These are phyloP conservation scores for Montipora foliosa DNA, from an alignment of 64 coral and sea anemone species.

Conservation along the genomic window DNA sequence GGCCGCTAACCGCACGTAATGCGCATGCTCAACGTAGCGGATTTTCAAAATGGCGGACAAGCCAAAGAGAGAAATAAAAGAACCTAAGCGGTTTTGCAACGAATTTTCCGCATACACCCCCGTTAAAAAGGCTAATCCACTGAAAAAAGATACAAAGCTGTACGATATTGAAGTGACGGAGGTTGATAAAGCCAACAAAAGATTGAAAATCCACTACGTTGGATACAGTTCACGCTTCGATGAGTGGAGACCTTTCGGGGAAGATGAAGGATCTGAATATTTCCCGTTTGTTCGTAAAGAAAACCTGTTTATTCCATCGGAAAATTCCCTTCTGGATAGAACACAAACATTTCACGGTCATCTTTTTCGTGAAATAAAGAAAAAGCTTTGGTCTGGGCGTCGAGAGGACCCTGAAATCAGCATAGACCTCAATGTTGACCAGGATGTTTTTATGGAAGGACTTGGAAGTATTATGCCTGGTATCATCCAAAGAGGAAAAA, in stretches of 20 bases:
- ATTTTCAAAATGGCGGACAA: conserved; percentile 47
- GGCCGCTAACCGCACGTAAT: not conserved
- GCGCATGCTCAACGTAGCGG: not conserved
- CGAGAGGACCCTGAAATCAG: conserved; percentile 57
- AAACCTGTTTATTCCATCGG: conserved; percentile 28
- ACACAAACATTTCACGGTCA: conserved; percentile 41
- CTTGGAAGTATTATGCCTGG: not conserved
- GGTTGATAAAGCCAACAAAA: not conserved
- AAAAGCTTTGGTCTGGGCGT: conserved; percentile 56
- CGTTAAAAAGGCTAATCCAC: not conserved
- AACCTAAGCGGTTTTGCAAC: not conserved
- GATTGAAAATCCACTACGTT: not conserved
- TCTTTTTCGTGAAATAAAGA: conserved; percentile 67
- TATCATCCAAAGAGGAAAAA: not conserved
- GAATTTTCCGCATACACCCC: not conserved
- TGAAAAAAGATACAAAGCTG: not conserved
- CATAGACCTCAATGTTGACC: conserved; percentile 54
- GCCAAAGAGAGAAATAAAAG: conserved; percentile 30
- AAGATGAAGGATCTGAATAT: conserved; percentile 3
- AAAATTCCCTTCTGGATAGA: conserved; percentile 31
- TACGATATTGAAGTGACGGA: not conserved
- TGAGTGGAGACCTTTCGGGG: conserved; percentile 10
- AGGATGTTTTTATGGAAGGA: conserved; percentile 55
- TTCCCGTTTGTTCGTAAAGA: conserved; percentile 47
- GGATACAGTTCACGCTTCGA: not conserved